These are phyloP conservation scores for Atethmia centrago DNA, from an alignment of 2,888 invertebrate species.

Conservation along the genomic window DNA sequence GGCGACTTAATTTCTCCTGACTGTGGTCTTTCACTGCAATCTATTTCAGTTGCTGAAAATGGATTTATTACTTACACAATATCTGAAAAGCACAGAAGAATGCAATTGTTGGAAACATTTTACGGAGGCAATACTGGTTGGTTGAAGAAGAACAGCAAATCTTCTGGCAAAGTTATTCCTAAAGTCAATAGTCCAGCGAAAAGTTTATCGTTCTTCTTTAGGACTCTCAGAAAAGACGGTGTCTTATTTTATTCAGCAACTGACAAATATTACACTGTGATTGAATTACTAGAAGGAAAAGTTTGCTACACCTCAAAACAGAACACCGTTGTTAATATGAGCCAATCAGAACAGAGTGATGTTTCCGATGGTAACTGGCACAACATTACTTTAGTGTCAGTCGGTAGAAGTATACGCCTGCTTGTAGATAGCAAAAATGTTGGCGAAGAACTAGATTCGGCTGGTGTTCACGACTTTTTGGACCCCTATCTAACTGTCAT, in stretches of 20 bases:
- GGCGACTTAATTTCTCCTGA: slow-evolving; percentile 93
- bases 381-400: slow-evolving; percentile 94
- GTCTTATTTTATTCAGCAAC: slow-evolving; percentile 96
- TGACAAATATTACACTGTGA: slow-evolving; percentile 95
- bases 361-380: slow-evolving; percentile 97
- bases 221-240: slow-evolving; percentile 94
- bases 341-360: slow-evolving; percentile 90
- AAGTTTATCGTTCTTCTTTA: slow-evolving; percentile 94
- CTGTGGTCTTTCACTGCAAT: slow-evolving; percentile 94
- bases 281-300: slow-evolving; percentile 94
- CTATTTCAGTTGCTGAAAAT: slow-evolving; percentile 94
- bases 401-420: slow-evolving; percentile 93
- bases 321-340: slow-evolving; percentile 95
- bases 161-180: slow-evolving; percentile 74
- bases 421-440: slow-evolving; percentile 93
- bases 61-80: slow-evolving; percentile 94
- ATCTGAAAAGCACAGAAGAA: slow-evolving; percentile 95
- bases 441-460: slow-evolving; percentile 96
- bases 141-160: slow-evolving; percentile 85
- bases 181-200: slow-evolving; percentile 91
- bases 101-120: slow-evolving; percentile 95
- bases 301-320: slow-evolving; percentile 95
- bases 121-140: slow-evolving; percentile 94
- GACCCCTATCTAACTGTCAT: slow-evolving; percentile 96
- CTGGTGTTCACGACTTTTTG: slow-evolving; percentile 97